Percentiles rank a stretch among this genome's conserved stretches.
Evolutionary conservation across 2,113 vertebrate species (phyloP).

Genomic region (Cyphomyrus plagiostoma): DNA sequence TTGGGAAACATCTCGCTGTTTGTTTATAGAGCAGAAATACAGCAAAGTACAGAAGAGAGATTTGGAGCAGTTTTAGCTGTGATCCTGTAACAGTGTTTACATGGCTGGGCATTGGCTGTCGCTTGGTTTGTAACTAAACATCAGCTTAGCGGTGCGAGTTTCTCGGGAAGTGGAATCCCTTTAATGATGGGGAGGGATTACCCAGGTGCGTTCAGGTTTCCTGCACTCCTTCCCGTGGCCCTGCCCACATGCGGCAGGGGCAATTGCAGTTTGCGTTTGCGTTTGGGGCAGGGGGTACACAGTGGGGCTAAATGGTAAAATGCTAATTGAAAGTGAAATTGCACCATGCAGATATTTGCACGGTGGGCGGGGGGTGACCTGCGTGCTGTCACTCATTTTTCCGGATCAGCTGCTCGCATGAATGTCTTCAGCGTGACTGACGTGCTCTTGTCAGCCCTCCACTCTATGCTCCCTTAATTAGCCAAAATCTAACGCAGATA

Average conservation of each 20-base stretch:
- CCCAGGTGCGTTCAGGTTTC: neutral
- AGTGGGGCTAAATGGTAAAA: neutral
- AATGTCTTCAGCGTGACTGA: constrained; percentile 55
- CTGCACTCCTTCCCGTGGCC: neutral
- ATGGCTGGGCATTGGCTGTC: neutral
- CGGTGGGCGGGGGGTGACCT: neutral
- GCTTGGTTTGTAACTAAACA: neutral
- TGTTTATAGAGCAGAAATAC: neutral
- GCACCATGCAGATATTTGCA: neutral
- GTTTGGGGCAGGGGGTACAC: neutral
- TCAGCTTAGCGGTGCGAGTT: neutral
- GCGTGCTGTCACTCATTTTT: constrained; percentile 58
- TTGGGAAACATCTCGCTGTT: neutral
- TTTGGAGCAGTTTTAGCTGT: neutral
- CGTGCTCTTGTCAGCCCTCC: constrained; percentile 35
- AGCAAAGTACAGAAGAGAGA: neutral
- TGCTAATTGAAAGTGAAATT: neutral
- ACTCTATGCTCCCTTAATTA: neutral
- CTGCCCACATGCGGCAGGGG: neutral
- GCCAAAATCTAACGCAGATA: constrained; percentile 7
- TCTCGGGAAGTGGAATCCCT: neutral
- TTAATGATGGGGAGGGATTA: neutral
- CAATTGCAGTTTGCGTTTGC: too few relatives aligned
- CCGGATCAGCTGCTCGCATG: constrained; percentile 48
- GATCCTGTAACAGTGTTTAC: neutral